A percentile compares a stretch with the other conserved stretches of the same genome.
Conservation (phyloP, 2,888 invertebrate genomes). For the Meganola albula region DNA sequence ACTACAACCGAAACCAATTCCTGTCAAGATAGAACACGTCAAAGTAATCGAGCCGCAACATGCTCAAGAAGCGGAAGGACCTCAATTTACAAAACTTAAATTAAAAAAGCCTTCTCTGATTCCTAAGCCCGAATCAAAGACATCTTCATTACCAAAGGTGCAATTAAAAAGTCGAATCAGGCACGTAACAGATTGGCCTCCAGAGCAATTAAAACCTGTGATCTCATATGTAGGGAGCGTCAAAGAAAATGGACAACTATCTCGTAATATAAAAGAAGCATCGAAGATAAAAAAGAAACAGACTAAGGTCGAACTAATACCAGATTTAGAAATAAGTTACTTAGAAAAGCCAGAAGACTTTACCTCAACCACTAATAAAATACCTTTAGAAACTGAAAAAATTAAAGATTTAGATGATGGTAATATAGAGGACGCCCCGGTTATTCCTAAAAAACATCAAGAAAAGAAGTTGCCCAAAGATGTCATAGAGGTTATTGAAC, state of each 20-base stretch:
- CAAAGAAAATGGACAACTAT: conserved; percentile 80
- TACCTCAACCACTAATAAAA: conserved; percentile 31
- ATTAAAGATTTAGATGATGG: not conserved
- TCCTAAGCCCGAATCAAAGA: conserved; percentile 61
- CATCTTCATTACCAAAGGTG: conserved; percentile 78
- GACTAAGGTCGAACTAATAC: conserved; percentile 66
- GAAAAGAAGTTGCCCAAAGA: conserved; percentile 4
- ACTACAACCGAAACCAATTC: conserved; percentile 44
- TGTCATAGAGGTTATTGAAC: conserved; percentile 3
- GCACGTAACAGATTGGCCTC: conserved; percentile 79
- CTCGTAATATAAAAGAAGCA: conserved; percentile 83
- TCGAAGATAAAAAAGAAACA: conserved; percentile 78
- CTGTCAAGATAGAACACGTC: conserved; percentile 79
- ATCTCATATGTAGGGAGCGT: conserved; percentile 74
- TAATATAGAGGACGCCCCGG: conserved; percentile 1
- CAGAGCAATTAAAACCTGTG: conserved; percentile 71
- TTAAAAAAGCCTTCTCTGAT: conserved; percentile 78
- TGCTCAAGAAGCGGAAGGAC: conserved; percentile 73
- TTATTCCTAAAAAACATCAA: conserved; percentile 14
- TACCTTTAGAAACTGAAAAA: not conserved
- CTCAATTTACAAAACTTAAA: conserved; percentile 82
- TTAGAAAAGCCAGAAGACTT: conserved; percentile 70
- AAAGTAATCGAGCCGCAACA: conserved; percentile 80
- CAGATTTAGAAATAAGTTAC: conserved; percentile 66
- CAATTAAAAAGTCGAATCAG: conserved; percentile 84